Conservation (phyloP, 2,113 vertebrate species). For the Oreamnos americanus region DNA sequence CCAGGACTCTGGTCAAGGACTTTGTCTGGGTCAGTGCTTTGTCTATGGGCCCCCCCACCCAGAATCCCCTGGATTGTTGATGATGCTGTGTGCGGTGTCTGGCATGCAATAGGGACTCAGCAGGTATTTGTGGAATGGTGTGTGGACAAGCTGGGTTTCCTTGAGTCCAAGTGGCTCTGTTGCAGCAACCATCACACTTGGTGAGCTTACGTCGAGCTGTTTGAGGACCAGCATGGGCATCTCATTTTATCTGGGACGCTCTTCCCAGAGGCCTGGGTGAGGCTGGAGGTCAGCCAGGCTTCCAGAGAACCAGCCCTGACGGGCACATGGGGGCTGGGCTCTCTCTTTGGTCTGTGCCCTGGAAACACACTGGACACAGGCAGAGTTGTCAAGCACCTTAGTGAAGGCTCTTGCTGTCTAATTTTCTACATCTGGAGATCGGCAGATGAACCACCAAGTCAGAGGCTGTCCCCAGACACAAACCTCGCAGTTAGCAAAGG, state of each 20-base stretch:
- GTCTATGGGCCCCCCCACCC: too few species aligned
- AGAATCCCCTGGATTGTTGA: not conserved
- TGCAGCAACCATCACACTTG: not conserved
- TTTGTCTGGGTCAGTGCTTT: not conserved
- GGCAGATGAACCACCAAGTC: not conserved
- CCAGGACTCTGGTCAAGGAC: not conserved
- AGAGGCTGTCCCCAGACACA: not conserved
- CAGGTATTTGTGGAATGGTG: not conserved
- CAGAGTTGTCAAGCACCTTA: not conserved
- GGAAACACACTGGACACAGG: not conserved
- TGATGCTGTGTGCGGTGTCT: too few species aligned
- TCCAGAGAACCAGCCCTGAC: accelerated
- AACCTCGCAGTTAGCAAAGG: too few species aligned
- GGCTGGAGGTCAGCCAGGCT: not conserved
- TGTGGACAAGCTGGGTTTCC: not conserved
- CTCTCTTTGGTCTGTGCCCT: not conserved
- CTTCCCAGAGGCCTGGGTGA: not conserved
- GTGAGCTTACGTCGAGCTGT: not conserved
- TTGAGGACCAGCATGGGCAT: not conserved
- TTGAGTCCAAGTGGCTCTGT: accelerated
- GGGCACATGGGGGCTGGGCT: not conserved
- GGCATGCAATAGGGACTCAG: not conserved
- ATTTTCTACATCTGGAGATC: too few species aligned
- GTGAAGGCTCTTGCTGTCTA: not conserved
- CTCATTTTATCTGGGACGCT: not conserved